Percentiles rank a stretch among this genome's conserved stretches.
Evolutionary conservation across 2,797 vertebrate species (phyloP).

Genomic region (Chaenodraco wilsoni): DNA sequence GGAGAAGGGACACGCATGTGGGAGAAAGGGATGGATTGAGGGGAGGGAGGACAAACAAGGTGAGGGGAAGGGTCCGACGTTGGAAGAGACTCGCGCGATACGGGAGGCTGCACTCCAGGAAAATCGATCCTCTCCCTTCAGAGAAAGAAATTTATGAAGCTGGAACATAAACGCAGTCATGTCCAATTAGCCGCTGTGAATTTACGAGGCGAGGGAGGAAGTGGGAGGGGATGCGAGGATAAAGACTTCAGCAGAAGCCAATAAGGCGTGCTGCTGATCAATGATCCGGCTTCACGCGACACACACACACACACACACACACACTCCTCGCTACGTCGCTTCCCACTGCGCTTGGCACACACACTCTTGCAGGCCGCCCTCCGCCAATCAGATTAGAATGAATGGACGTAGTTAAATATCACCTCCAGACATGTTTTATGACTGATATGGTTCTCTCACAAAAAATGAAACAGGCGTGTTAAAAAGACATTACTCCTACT

Average conservation of each 20-base stretch:
- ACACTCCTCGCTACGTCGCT: slow-evolving; percentile 34
- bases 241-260: slow-evolving; percentile 79
- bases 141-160: slow-evolving; percentile 85
- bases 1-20: slow-evolving; percentile 23
- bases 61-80: slow-evolving; percentile 31
- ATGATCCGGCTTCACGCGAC: slow-evolving; percentile 63
- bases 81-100: slow-evolving; percentile 61
- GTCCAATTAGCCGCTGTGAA: slow-evolving; percentile 82
- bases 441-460: neutral
- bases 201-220: slow-evolving; percentile 77
- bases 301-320: slow-evolving; percentile 51
- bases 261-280: slow-evolving; percentile 77
- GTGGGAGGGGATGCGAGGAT: slow-evolving; percentile 72
- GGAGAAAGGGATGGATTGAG: slow-evolving; percentile 36
- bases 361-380: slow-evolving; percentile 11
- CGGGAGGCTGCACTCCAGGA: slow-evolving; percentile 72
- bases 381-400: slow-evolving; percentile 12
- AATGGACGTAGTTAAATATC: slow-evolving; percentile 15
- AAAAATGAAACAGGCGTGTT: neutral
- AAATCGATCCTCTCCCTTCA: slow-evolving; percentile 82
- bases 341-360: slow-evolving; percentile 2
- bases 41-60: neutral
- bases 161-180: slow-evolving; percentile 84
- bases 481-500: neutral
- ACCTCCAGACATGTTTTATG: slow-evolving; percentile 10